These are phyloP conservation scores for Rhabditoides inermis DNA, from an alignment of 2,888 invertebrate species.

Conservation along the genomic window DNA sequence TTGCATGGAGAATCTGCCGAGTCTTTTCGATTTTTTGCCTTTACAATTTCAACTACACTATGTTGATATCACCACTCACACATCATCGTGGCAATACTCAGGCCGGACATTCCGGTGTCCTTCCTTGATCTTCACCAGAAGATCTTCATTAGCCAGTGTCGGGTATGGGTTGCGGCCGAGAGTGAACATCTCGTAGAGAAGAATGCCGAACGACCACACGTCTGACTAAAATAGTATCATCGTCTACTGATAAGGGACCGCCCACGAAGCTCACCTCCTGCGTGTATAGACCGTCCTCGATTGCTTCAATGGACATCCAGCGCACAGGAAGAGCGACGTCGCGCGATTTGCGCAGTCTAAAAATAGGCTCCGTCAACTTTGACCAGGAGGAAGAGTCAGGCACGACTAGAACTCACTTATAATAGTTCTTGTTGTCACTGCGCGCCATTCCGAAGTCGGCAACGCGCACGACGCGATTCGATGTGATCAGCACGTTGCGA, in stretches of 20 bases:
- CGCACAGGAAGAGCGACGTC: conserved; percentile 85
- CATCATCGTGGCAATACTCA: conserved; percentile 68
- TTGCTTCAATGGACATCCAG: conserved; percentile 97
- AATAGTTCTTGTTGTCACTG: conserved; percentile 63
- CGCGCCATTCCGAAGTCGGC: conserved; percentile 93
- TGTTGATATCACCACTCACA: conserved; percentile 63
- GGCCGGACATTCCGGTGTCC: conserved; percentile 84
- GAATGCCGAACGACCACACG: conserved; percentile 59
- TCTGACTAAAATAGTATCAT: conserved; percentile 24
- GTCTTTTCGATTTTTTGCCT: too few relatives aligned
- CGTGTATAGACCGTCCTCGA: conserved; percentile 75
- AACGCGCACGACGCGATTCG: conserved; percentile 84
- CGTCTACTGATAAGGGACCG: too few relatives aligned
- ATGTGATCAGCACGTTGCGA: conserved; percentile 85
- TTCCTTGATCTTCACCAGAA: conserved; percentile 60
- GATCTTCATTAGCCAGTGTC: conserved; percentile 33
- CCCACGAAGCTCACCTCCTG: conserved; percentile 51
- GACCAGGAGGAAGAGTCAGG: neutral
- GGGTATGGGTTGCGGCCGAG: conserved; percentile 65
- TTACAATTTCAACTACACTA: too few relatives aligned
- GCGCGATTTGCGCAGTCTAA: too few relatives aligned
- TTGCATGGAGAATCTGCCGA: too few relatives aligned
- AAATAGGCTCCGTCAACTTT: too few relatives aligned
- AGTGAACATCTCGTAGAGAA: conserved; percentile 60
- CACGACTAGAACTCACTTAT: conserved; percentile 13